These are phyloP conservation scores for Nesidiocoris tenuis DNA, from an alignment of 2,888 invertebrate genomes.

Conservation along the genomic window DNA sequence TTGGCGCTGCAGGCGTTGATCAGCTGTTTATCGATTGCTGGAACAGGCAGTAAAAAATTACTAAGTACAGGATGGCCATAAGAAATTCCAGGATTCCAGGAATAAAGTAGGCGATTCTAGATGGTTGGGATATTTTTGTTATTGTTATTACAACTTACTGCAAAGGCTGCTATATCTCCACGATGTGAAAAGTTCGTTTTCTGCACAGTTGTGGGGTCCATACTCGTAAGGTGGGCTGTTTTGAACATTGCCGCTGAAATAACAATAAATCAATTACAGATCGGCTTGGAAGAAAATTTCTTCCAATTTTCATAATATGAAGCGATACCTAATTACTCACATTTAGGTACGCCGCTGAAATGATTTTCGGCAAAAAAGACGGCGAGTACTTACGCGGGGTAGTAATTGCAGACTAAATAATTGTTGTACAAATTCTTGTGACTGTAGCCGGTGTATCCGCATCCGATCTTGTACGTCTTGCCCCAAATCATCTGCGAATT, in stretches of 20 bases:
- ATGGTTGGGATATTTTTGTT: too few species aligned
- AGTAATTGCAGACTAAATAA: conserved; percentile 40
- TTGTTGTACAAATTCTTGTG: conserved; percentile 10
- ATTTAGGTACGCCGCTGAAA: too few species aligned
- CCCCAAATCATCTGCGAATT: conserved; percentile 39
- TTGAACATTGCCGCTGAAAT: conserved; percentile 28
- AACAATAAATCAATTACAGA: too few species aligned
- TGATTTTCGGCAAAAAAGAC: too few species aligned
- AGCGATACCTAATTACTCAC: too few species aligned
- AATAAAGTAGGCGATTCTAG: too few species aligned
- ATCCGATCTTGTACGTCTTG: conserved; percentile 32
- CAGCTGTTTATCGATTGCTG: conserved; percentile 25
- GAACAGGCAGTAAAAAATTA: too few species aligned
- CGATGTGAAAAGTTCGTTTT: conserved; percentile 32
- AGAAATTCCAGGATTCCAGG: too few species aligned
- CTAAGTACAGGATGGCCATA: background rate
- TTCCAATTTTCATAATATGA: too few species aligned
- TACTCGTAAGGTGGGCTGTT: conserved; percentile 16
- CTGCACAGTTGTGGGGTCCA: conserved; percentile 19
- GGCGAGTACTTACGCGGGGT: conserved; percentile 27
- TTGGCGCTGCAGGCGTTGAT: conserved; percentile 15
- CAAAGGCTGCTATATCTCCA: conserved; percentile 31
- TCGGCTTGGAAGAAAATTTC: too few species aligned
- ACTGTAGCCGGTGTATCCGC: conserved; percentile 28
- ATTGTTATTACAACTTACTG: conserved; percentile 27